These are phyloP conservation scores for Sthenelais limicola DNA, from an alignment of 2,888 invertebrate genomes.

Conservation along the genomic window DNA sequence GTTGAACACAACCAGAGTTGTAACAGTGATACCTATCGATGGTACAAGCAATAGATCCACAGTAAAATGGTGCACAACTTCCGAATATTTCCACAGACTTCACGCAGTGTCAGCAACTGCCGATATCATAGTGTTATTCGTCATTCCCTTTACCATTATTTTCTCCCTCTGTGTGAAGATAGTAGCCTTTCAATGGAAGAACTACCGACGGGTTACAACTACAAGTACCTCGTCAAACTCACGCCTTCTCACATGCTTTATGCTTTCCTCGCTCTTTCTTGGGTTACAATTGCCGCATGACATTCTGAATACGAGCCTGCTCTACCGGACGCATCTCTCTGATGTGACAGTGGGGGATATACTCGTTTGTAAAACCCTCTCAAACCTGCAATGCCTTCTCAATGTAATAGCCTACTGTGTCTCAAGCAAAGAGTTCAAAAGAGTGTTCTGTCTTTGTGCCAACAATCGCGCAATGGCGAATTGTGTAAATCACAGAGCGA, in stretches of 20 bases:
- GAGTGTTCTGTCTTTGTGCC: too few species aligned
- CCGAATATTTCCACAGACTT: slow-evolving; percentile 28
- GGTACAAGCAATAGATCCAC: slow-evolving; percentile 25
- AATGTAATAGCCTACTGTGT: slow-evolving; percentile 40
- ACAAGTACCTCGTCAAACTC: neutral
- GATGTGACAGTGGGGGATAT: slow-evolving; percentile 2
- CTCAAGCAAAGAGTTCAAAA: slow-evolving; percentile 36
- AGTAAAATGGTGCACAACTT: slow-evolving; percentile 33
- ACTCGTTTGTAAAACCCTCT: slow-evolving; percentile 37
- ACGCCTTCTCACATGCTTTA: slow-evolving; percentile 33
- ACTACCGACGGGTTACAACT: neutral
- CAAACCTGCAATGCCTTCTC: slow-evolving; percentile 42
- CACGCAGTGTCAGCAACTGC: slow-evolving; percentile 28
- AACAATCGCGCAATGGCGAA: too few species aligned
- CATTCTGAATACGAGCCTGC: slow-evolving; percentile 12
- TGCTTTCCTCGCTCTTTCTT: slow-evolving; percentile 38
- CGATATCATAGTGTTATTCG: slow-evolving; percentile 42
- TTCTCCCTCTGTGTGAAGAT: slow-evolving; percentile 24
- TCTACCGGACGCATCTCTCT: slow-evolving; percentile 11
- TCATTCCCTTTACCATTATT: slow-evolving; percentile 36
- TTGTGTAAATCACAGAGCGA: too few species aligned
- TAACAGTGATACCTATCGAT: slow-evolving; percentile 8
- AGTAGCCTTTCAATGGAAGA: neutral
- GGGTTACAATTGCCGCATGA: slow-evolving; percentile 46
- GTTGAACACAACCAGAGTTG: slow-evolving; percentile 36